phyloP scores from a whole-genome alignment of 2,888 invertebrate genomes.

The Drosophila sordidula region DNA sequence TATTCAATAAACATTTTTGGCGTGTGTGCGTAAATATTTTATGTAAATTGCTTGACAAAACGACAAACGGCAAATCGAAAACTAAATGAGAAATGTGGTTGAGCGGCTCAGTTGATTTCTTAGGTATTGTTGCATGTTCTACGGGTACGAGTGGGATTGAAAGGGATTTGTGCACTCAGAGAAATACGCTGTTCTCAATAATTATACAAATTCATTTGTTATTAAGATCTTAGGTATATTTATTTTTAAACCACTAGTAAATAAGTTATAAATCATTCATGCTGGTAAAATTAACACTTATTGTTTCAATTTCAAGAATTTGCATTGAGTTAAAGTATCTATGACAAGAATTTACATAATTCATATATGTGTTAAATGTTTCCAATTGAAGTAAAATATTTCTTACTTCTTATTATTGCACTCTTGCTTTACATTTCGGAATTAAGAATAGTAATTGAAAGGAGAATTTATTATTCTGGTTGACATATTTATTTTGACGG shows the following conservation, averaged over 20 bases:
- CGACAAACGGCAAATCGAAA: constrained; percentile 19
- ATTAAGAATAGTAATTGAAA: too few relatives aligned
- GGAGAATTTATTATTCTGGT: too few relatives aligned
- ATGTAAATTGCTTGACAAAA: constrained; percentile 42
- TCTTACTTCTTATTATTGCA: too few relatives aligned
- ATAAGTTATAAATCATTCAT: too few relatives aligned
- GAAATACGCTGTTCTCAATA: not conserved
- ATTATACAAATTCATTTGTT: too few relatives aligned
- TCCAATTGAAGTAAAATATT: too few relatives aligned
- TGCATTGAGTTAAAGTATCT: not conserved
- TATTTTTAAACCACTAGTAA: too few relatives aligned
- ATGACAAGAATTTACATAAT: too few relatives aligned
- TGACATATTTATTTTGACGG: not conserved
- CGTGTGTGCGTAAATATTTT: constrained; percentile 33
- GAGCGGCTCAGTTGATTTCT: constrained; percentile 7
- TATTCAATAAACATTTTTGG: constrained; percentile 46
- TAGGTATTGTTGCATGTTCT: not conserved
- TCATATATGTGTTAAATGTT: too few relatives aligned
- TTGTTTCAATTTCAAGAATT: not conserved
- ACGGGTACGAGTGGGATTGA: not conserved
- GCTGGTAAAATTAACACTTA: not conserved
- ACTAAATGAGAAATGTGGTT: constrained; percentile 21
- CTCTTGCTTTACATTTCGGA: too few relatives aligned
- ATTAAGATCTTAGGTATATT: too few relatives aligned
- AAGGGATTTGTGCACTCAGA: not conserved